These are phyloP conservation scores for Drosophila paramelanica DNA, from an alignment of 2,888 invertebrate species.

Conservation along the genomic window DNA sequence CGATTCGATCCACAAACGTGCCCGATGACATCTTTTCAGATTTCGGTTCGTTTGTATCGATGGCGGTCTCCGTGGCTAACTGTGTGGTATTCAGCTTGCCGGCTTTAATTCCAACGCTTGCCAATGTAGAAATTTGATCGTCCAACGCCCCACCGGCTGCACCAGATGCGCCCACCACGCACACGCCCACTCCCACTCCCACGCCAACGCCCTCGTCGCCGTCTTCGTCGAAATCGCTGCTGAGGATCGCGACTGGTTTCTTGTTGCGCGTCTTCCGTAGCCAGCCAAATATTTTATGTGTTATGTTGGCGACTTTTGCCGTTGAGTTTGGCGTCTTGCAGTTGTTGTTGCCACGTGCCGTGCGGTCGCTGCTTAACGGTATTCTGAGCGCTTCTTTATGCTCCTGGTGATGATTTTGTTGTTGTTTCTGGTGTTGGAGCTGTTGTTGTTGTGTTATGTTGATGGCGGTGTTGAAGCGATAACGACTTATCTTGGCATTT, in stretches of 20 bases:
- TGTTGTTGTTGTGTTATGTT: conserved; percentile 61
- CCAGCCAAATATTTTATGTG: conserved; percentile 80
- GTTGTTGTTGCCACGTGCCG: conserved; percentile 41
- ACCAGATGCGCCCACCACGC: conserved; percentile 64
- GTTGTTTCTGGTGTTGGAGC: conserved; percentile 42
- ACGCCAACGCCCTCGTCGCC: conserved; percentile 74
- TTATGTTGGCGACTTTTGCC: conserved; percentile 80
- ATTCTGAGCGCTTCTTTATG: conserved; percentile 20
- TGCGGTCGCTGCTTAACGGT: conserved; percentile 24
- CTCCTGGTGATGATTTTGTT: conserved; percentile 34
- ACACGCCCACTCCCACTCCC: conserved; percentile 62
- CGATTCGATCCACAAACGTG: conserved; percentile 99
- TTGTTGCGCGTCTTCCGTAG: conserved; percentile 75
- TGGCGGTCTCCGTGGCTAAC: conserved; percentile 80
- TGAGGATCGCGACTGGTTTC: conserved; percentile 73
- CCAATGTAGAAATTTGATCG: conserved; percentile 69
- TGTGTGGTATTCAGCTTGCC: conserved; percentile 80
- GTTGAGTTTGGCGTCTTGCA: conserved; percentile 79
- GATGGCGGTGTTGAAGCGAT: conserved; percentile 71
- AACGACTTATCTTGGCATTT: conserved; percentile 75
- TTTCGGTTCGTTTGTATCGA: conserved; percentile 80
- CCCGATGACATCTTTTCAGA: conserved; percentile 88
- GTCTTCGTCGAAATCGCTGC: conserved; percentile 78
- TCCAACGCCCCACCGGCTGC: conserved; percentile 58
- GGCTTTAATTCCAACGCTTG: conserved; percentile 72